A percentile compares a stretch with the other conserved stretches of the same genome.
Conservation (phyloP, 2,888 invertebrate species). For the Drosophila stalkeri region DNA sequence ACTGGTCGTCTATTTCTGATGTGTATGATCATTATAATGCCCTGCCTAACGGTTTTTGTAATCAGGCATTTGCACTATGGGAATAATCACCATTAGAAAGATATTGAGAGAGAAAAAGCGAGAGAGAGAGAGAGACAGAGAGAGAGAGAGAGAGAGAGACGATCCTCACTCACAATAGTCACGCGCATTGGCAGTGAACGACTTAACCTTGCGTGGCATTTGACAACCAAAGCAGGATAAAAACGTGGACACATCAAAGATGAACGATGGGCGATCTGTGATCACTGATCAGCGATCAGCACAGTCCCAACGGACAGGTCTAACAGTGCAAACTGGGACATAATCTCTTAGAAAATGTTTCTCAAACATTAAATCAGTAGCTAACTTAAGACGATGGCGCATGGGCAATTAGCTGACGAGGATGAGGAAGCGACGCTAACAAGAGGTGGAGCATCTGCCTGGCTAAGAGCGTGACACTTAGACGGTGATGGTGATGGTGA, state of each 20-base stretch:
- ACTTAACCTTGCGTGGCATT: conserved; percentile 65
- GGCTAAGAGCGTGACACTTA: conserved; percentile 48
- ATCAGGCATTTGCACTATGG: conserved; percentile 52
- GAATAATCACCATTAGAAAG: conserved; percentile 66
- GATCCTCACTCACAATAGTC: conserved; percentile 31
- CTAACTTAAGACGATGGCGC: conserved; percentile 50
- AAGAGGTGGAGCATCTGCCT: conserved; percentile 14
- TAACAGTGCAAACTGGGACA: conserved; percentile 30
- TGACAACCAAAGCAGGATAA: conserved; percentile 41
- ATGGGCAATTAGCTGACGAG: conserved; percentile 67
- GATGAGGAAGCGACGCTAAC: conserved; percentile 22
- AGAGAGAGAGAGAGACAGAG: conserved; percentile 9
- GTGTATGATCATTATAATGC: conserved; percentile 41
- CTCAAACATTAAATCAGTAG: conserved; percentile 47
- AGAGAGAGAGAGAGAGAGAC: conserved; percentile 17
- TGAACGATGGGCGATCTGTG: conserved; percentile 33
- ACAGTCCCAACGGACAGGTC: conserved; percentile 33
- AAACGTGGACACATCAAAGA: conserved; percentile 60
- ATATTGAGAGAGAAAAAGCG: conserved; percentile 14
- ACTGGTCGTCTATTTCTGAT: conserved; percentile 56
- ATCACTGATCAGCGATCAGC: conserved; percentile 45
- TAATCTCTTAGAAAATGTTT: conserved; percentile 23
- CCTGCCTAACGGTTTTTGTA: conserved; percentile 43
- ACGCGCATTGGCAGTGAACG: conserved; percentile 55
- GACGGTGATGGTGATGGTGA: conserved; percentile 32